Percentiles rank a stretch among this genome's conserved stretches.
phyloP scores from a whole-genome alignment of 2,113 vertebrate genomes.

The Caranx melampygus region DNA sequence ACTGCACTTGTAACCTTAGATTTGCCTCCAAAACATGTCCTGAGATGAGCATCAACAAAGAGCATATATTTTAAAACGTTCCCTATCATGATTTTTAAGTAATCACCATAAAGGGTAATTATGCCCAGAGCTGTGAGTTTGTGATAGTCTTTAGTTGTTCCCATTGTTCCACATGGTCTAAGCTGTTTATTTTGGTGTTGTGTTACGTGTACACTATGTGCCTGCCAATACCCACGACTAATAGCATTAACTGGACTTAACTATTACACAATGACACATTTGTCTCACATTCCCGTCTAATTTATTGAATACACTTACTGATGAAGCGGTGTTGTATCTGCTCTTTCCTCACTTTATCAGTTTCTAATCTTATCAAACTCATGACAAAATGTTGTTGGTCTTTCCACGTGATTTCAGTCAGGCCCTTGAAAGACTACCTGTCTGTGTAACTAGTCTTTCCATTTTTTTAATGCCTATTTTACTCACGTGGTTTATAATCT shows the following conservation, averaged over 20 bases:
- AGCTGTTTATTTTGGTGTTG: constrained; percentile 52
- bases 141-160: constrained; percentile 10
- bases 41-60: constrained; percentile 18
- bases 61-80: constrained; percentile 32
- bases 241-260: constrained; percentile 77
- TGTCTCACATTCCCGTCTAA: constrained; percentile 60
- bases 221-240: constrained; percentile 46
- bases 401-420: background rate
- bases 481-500: constrained; percentile 4
- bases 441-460: background rate
- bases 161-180: constrained; percentile 43
- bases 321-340: constrained; percentile 8
- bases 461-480: background rate
- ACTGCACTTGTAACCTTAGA: constrained; percentile 24
- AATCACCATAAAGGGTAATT: constrained; percentile 25
- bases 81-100: constrained; percentile 1
- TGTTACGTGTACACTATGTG: constrained; percentile 33
- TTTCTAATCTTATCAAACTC: background rate
- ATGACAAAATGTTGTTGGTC: background rate
- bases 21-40: constrained; percentile 16
- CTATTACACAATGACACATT: constrained; percentile 60
- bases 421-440: background rate
- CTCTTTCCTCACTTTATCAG: constrained; percentile 11
- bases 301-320: constrained; percentile 19
- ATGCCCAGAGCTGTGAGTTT: constrained; percentile 15